A percentile compares a stretch with the other conserved stretches of the same genome.
phyloP scores from a whole-genome alignment of 1,140 invertebrate species.

The Eumaeus atala region DNA sequence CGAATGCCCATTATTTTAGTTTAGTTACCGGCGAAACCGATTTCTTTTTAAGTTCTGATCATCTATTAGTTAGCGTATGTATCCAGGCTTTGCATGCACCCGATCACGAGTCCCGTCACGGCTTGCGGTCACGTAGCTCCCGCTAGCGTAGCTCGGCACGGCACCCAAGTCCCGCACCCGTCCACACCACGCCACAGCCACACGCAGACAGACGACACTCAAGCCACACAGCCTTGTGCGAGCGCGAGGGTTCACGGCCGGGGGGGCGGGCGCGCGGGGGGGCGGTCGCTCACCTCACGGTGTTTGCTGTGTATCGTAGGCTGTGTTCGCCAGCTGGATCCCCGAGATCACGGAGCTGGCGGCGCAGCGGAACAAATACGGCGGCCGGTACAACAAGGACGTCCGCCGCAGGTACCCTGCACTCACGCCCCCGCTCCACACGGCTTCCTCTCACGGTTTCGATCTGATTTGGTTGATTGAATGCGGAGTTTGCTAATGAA shows the following conservation, averaged over 20 bases:
- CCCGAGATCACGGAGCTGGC: constrained; percentile 99
- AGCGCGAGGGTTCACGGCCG: constrained; percentile 62
- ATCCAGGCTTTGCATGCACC: constrained; percentile 69
- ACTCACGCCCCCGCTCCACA: constrained; percentile 71
- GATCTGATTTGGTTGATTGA: constrained; percentile 74
- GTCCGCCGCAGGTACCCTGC: constrained; percentile 94
- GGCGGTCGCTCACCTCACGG: constrained; percentile 57
- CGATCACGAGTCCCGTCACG: constrained; percentile 65
- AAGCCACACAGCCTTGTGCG: constrained; percentile 67
- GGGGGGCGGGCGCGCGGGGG: constrained; percentile 46
- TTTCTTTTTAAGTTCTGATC: constrained; percentile 71
- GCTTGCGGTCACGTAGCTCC: constrained; percentile 61
- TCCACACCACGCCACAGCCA: constrained; percentile 60
- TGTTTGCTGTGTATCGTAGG: constrained; percentile 82
- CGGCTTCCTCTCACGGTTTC: constrained; percentile 70
- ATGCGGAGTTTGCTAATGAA: constrained; percentile 76
- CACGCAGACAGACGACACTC: constrained; percentile 71
- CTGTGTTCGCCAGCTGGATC: constrained; percentile 99
- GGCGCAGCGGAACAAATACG: constrained; percentile 97
- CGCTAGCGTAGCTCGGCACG: constrained; percentile 69
- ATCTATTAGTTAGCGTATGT: constrained; percentile 70
- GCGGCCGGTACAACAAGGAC: constrained; percentile 97
- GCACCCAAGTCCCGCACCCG: constrained; percentile 67
- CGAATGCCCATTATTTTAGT: constrained; percentile 61
- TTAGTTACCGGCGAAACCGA: constrained; percentile 61